Evolutionary conservation across 2,113 vertebrate genomes (phyloP).

Genomic region (Podilymbus podiceps): DNA sequence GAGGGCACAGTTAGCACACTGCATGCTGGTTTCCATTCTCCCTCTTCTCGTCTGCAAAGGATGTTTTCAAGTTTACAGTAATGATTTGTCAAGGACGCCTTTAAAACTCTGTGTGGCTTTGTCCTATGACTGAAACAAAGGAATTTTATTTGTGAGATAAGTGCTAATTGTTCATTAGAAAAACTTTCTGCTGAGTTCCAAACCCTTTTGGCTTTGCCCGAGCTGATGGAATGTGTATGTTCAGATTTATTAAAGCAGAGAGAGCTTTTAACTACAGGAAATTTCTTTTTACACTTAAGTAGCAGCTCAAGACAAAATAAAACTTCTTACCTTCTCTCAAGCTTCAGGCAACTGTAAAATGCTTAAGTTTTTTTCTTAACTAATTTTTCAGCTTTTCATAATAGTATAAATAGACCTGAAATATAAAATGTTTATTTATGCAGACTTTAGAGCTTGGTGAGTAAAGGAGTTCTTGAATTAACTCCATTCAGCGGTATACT

Average conservation of each 20-base stretch:
- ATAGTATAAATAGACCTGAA: background rate
- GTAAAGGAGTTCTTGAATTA: background rate
- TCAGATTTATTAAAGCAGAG: conserved; percentile 12
- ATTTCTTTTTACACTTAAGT: conserved; percentile 13
- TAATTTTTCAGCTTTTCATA: background rate
- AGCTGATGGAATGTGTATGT: background rate
- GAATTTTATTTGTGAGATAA: conserved; percentile 21
- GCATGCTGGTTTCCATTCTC: background rate
- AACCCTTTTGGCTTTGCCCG: background rate
- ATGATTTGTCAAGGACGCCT: background rate
- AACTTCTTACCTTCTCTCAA: background rate
- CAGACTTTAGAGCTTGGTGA: background rate
- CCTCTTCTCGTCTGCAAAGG: background rate
- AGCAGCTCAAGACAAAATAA: background rate
- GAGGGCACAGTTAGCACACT: background rate
- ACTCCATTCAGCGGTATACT: background rate
- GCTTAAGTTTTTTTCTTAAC: background rate
- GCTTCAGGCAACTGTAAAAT: background rate
- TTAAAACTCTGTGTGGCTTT: background rate
- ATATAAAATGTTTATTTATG: background rate
- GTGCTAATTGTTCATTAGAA: background rate
- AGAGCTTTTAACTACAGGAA: background rate
- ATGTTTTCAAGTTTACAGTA: background rate
- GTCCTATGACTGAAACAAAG: background rate
- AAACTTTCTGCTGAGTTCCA: background rate